phyloP scores from a whole-genome alignment of 2,888 invertebrate genomes.

The Xylota sylvarum region DNA sequence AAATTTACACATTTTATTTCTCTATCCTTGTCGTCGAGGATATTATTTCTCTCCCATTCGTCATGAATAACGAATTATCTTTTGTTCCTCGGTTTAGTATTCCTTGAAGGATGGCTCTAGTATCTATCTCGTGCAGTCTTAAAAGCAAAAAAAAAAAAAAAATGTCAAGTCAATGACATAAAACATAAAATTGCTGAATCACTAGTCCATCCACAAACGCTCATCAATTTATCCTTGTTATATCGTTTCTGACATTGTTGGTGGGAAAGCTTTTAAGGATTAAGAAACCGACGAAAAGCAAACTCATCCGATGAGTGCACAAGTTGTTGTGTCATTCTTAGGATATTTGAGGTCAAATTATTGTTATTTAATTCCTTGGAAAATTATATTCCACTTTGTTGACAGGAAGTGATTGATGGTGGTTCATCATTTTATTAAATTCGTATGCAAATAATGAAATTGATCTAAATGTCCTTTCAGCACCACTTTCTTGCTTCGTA shows the following conservation, averaged over 20 bases:
- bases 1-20: slow-evolving; percentile 7
- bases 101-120: background rate
- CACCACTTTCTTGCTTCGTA: too few species aligned
- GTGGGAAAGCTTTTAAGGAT: background rate
- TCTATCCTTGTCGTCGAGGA: background rate
- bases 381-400: background rate
- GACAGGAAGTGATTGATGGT: slow-evolving; percentile 6
- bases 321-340: background rate
- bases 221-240: slow-evolving; percentile 3
- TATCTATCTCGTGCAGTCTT: background rate
- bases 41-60: background rate
- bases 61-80: background rate
- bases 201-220: background rate
- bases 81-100: background rate
- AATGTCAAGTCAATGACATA: background rate
- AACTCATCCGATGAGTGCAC: too few species aligned
- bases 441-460: background rate
- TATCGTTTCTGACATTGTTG: background rate
- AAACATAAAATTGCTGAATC: background rate
- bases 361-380: slow-evolving; percentile 1
- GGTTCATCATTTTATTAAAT: background rate
- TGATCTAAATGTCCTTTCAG: background rate
- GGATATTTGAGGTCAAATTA: background rate
- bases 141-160: background rate
- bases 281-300: background rate